phyloP scores from a whole-genome alignment of 2,888 invertebrate species.

The Archaeoteleia sp. region DNA sequence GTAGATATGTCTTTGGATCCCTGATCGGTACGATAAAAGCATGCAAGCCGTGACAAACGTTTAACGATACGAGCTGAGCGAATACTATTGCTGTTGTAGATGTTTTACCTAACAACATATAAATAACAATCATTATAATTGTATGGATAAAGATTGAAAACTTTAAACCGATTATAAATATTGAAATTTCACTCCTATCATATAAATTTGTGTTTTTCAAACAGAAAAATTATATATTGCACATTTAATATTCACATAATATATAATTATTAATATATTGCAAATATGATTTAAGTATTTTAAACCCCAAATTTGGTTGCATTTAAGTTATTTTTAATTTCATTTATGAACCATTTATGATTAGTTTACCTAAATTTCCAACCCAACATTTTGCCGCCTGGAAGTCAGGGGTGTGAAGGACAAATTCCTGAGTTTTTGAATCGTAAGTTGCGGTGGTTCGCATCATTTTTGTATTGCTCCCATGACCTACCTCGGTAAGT shows the following conservation, averaged over 20 bases:
- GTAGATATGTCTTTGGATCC: conserved; percentile 83
- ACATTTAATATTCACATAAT: too few relatives aligned
- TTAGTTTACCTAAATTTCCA: conserved; percentile 80
- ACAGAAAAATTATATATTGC: too few relatives aligned
- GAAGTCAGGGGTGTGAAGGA: conserved; percentile 85
- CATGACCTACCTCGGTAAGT: conserved; percentile 92
- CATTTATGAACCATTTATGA: not conserved
- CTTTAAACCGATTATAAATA: too few relatives aligned
- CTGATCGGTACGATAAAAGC: conserved; percentile 92
- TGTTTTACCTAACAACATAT: conserved; percentile 79
- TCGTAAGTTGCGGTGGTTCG: conserved; percentile 90
- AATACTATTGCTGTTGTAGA: conserved; percentile 91
- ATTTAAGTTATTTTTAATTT: not conserved
- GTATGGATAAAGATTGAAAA: too few relatives aligned
- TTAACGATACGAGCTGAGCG: conserved; percentile 90
- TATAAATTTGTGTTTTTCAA: too few relatives aligned
- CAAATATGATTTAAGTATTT: too few relatives aligned
- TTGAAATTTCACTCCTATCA: too few relatives aligned
- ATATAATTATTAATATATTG: too few relatives aligned
- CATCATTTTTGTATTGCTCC: conserved; percentile 92
- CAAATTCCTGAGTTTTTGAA: conserved; percentile 81
- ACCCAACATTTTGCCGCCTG: conserved; percentile 91
- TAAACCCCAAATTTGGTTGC: not conserved
- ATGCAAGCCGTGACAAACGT: conserved; percentile 88
- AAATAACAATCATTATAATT: conserved; percentile 4